Percentiles rank a stretch among this genome's conserved stretches.
phyloP scores from a whole-genome alignment of 2,113 vertebrate genomes.

The Pachyramphus minor region DNA sequence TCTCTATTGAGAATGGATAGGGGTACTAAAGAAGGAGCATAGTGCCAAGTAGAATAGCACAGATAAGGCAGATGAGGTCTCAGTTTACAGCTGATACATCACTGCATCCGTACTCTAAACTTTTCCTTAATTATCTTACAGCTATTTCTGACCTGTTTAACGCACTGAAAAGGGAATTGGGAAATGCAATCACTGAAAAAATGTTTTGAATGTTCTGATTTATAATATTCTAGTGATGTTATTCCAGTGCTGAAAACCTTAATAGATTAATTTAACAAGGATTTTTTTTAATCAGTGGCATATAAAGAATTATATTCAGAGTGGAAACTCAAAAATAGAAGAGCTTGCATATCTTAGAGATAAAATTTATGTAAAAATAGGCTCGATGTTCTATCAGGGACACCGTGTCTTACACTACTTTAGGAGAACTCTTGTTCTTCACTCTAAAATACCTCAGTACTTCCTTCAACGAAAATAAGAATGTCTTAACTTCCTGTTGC shows the following conservation, averaged over 20 bases:
- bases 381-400: not conserved
- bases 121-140: not conserved
- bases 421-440: not conserved
- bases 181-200: constrained; percentile 1
- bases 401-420: not conserved
- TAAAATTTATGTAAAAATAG: not conserved
- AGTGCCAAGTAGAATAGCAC: not conserved
- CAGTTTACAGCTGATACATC: not conserved
- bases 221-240: not conserved
- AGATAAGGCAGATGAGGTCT: not conserved
- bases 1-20: not conserved
- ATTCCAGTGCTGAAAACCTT: not conserved
- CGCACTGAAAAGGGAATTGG: not conserved
- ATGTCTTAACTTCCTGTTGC: not conserved
- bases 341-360: not conserved
- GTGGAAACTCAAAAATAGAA: not conserved
- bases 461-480: not conserved
- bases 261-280: not conserved
- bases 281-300: not conserved
- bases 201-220: not conserved
- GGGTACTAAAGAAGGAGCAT: not conserved
- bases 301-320: not conserved
- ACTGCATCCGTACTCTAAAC: not conserved
- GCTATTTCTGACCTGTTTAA: not conserved
- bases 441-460: not conserved